Percentiles rank a stretch among this genome's conserved stretches.
Evolutionary conservation across 2,888 invertebrate species (phyloP).

Genomic region (Xanthorhoe spadicearia): DNA sequence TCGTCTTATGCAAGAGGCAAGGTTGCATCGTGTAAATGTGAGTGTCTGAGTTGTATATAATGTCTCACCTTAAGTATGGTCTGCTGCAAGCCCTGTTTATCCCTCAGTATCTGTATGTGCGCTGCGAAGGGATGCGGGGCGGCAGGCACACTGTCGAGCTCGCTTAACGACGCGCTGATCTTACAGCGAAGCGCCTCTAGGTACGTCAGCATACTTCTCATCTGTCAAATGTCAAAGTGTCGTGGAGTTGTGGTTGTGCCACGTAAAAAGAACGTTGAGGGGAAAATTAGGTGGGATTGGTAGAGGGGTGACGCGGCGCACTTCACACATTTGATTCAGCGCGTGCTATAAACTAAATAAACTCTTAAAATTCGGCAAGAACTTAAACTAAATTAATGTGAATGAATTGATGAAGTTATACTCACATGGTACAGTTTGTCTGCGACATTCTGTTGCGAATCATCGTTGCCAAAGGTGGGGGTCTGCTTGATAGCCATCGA

Average conservation of each 20-base stretch:
- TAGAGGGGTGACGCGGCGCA: too few species aligned
- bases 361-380: too few species aligned
- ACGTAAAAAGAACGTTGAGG: too few species aligned
- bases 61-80: slow-evolving; percentile 90
- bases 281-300: too few species aligned
- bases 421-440: slow-evolving; percentile 96
- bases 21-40: too few species aligned
- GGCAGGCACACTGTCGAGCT: slow-evolving; percentile 91
- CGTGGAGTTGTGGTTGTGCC: too few species aligned
- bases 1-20: too few species aligned
- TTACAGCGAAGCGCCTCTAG: slow-evolving; percentile 96
- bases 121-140: slow-evolving; percentile 92
- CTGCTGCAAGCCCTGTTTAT: slow-evolving; percentile 95
- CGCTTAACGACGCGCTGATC: slow-evolving; percentile 92
- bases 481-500: slow-evolving; percentile 94
- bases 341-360: not conserved
- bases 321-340: too few species aligned
- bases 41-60: too few species aligned
- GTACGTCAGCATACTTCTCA: slow-evolving; percentile 96
- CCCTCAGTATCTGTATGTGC: slow-evolving; percentile 94
- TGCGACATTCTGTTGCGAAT: slow-evolving; percentile 95
- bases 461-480: slow-evolving; percentile 93
- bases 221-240: too few species aligned
- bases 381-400: too few species aligned
- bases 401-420: too few species aligned